A percentile compares a stretch with the other conserved stretches of the same genome.
These are phyloP conservation scores for Anoplolepis gracilipes DNA, from an alignment of 1,140 invertebrate species.

Conservation along the genomic window DNA sequence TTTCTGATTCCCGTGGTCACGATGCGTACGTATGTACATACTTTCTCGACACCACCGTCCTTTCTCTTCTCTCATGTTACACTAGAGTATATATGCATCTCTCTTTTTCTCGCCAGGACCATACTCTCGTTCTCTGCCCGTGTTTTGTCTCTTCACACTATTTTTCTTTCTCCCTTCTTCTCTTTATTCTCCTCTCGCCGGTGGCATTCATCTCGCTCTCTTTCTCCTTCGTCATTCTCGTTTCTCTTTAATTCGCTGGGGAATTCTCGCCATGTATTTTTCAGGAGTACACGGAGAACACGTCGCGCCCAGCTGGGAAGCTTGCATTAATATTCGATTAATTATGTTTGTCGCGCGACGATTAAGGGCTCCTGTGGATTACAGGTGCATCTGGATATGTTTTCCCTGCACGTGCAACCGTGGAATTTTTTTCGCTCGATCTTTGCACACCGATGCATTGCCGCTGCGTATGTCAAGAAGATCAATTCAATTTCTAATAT, in stretches of 20 bases:
- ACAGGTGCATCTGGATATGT: conserved; percentile 70
- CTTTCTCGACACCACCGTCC: conserved; percentile 11
- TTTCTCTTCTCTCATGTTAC: neutral
- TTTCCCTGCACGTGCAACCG: conserved; percentile 22
- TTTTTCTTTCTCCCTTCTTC: neutral
- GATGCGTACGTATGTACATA: conserved; percentile 26
- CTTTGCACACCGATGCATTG: neutral
- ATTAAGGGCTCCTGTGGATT: conserved; percentile 67
- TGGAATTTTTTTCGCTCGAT: conserved; percentile 22
- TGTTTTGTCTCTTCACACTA: conserved; percentile 1
- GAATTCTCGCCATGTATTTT: conserved; percentile 58
- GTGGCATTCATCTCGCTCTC: neutral
- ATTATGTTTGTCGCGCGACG: conserved; percentile 75
- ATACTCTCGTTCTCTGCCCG: neutral
- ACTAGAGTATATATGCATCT: neutral
- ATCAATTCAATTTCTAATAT: neutral
- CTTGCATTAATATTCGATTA: conserved; percentile 73
- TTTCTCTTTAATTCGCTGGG: neutral
- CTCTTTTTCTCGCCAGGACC: neutral
- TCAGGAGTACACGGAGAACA: conserved; percentile 33
- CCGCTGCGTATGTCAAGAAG: neutral
- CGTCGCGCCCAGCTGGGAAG: conserved; percentile 49
- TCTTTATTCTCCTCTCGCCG: too few relatives aligned
- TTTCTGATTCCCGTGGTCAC: conserved; percentile 1
- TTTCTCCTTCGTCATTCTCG: neutral